A percentile compares a stretch with the other conserved stretches of the same genome.
phyloP scores from a whole-genome alignment of 2,797 vertebrate species.

The Ctenopoma multispine region DNA sequence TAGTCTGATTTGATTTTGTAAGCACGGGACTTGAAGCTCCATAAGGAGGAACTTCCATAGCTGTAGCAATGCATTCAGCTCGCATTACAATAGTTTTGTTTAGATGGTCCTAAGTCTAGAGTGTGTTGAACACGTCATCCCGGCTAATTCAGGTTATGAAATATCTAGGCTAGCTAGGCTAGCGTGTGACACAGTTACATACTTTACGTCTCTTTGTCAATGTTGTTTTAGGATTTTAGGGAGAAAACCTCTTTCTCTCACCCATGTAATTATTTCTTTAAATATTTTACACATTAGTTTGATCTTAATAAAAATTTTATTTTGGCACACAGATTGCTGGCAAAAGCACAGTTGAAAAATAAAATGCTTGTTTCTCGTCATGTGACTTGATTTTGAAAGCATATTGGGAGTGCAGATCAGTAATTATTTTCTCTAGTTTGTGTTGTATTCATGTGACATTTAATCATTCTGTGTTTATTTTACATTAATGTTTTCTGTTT shows the following conservation, averaged over 20 bases:
- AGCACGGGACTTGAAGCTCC: background rate
- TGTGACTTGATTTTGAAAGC: background rate
- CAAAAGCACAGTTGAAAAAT: background rate
- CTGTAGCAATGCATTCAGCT: slow-evolving; percentile 41
- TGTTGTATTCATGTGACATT: background rate
- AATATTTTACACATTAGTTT: background rate
- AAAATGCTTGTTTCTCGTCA: background rate
- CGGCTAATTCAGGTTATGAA: slow-evolving; percentile 39
- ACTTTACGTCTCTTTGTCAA: background rate
- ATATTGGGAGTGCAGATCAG: background rate
- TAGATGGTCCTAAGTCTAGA: slow-evolving; percentile 73
- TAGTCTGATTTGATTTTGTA: slow-evolving; percentile 9
- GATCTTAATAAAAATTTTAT: background rate
- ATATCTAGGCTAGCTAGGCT: slow-evolving; percentile 17
- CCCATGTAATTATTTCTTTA: background rate
- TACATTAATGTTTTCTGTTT: too few relatives aligned
- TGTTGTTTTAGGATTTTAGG: background rate
- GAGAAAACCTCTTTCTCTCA: background rate
- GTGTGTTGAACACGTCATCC: slow-evolving; percentile 76
- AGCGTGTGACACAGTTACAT: background rate
- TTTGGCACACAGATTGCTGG: slow-evolving; percentile 1
- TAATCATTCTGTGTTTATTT: too few relatives aligned
- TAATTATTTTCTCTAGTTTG: background rate
- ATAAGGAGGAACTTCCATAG: slow-evolving; percentile 56
- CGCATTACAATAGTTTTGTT: slow-evolving; percentile 60